Conservation (phyloP, 2,113 vertebrate species). For the Trematocara zebra region DNA sequence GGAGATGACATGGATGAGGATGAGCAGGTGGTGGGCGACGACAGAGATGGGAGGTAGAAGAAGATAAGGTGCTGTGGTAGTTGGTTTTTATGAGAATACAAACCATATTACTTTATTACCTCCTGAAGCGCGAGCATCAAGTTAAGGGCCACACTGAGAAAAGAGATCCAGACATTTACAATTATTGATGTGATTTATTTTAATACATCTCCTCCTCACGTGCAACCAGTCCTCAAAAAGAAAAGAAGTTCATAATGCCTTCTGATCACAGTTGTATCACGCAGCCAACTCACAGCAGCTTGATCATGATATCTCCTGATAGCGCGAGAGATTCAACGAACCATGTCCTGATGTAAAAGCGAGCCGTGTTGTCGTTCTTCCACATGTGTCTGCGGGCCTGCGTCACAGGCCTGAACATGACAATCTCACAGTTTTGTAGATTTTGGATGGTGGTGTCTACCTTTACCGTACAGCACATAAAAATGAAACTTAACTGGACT, state of each 20-base stretch:
- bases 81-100: not conserved
- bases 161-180: not conserved
- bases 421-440: not conserved
- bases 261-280: not conserved
- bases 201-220: not conserved
- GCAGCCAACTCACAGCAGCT: not conserved
- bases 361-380: not conserved
- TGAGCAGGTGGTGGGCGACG: not conserved
- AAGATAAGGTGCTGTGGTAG: not conserved
- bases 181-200: not conserved
- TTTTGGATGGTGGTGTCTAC: not conserved
- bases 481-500: not conserved
- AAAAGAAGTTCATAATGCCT: not conserved
- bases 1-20: not conserved
- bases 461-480: not conserved
- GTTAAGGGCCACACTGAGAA: not conserved
- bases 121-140: not conserved
- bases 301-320: not conserved
- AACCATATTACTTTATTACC: not conserved
- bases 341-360: not conserved
- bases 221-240: not conserved
- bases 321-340: rapidly evolving
- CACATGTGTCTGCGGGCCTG: not conserved
- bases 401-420: not conserved
- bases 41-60: not conserved